phyloP scores from a whole-genome alignment of 2,113 vertebrate genomes.

The Cardinalis cardinalis region DNA sequence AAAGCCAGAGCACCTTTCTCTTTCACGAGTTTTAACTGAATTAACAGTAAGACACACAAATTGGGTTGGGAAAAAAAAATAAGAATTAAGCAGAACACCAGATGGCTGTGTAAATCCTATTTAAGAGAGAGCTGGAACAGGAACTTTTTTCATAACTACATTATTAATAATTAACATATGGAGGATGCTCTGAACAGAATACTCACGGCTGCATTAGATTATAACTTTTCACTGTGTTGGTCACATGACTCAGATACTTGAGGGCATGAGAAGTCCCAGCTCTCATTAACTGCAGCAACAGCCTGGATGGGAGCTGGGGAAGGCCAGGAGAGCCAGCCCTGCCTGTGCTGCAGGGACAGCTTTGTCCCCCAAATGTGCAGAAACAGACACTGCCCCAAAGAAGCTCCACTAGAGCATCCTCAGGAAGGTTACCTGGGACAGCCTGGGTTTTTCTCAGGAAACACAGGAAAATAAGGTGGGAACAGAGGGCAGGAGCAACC shows the following conservation, averaged over 20 bases:
- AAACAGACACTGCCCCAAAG: background rate
- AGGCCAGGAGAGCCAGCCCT: background rate
- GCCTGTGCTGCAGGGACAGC: background rate
- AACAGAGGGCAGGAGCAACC: background rate
- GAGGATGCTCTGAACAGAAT: conserved; percentile 63
- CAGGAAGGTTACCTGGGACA: background rate
- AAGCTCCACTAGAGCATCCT: no score
- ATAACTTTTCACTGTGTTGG: conserved; percentile 38
- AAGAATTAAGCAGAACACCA: conserved; percentile 64
- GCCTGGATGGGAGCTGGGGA: background rate
- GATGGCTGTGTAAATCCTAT: conserved; percentile 74
- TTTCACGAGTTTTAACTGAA: conserved; percentile 24
- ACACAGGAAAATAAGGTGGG: background rate
- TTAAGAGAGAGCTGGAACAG: conserved; percentile 66
- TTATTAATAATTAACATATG: conserved; percentile 76
- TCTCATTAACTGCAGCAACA: background rate
- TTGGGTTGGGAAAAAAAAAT: background rate
- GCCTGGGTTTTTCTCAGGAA: background rate
- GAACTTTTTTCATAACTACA: conserved; percentile 68
- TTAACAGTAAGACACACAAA: conserved; percentile 47
- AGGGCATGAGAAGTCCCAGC: background rate
- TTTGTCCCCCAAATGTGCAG: background rate
- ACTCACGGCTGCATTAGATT: conserved; percentile 53
- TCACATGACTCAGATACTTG: background rate
- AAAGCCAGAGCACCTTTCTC: background rate